phyloP scores from a whole-genome alignment of 1,140 invertebrate genomes.

The Asbolus verrucosus region DNA sequence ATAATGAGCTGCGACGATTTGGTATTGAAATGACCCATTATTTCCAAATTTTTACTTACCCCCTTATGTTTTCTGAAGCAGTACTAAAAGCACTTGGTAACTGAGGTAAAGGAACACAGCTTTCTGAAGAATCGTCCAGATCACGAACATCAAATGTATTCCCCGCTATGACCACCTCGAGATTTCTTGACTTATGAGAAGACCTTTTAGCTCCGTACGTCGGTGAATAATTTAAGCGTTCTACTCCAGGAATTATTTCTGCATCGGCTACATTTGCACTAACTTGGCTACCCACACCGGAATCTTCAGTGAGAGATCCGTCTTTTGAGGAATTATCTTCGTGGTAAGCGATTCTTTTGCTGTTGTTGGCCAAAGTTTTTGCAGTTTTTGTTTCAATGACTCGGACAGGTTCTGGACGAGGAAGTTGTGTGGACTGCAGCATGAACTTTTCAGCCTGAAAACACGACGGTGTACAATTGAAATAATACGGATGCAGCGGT shows the following conservation, averaged over 20 bases:
- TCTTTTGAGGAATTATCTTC: constrained; percentile 65
- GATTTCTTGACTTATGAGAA: constrained; percentile 67
- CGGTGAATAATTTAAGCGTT: constrained; percentile 62
- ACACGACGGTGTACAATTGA: background rate
- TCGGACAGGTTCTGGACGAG: constrained; percentile 76
- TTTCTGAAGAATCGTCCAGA: constrained; percentile 68
- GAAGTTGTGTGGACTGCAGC: constrained; percentile 78
- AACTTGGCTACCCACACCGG: constrained; percentile 72
- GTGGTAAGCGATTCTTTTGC: constrained; percentile 64
- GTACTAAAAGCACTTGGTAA: constrained; percentile 62
- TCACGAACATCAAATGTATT: constrained; percentile 73
- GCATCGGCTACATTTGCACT: constrained; percentile 63
- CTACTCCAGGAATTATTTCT: constrained; percentile 57
- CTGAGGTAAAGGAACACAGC: constrained; percentile 70
- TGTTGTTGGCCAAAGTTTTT: constrained; percentile 78
- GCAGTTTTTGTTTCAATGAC: constrained; percentile 76
- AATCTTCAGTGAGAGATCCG: constrained; percentile 70
- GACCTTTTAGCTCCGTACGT: constrained; percentile 61
- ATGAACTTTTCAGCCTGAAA: constrained; percentile 72
- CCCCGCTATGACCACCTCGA: constrained; percentile 70
- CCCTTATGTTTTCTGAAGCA: constrained; percentile 18
- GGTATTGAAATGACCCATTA: no score
- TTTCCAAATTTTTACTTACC: no score
- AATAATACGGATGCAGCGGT: background rate
- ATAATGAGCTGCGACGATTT: no score